phyloP scores from a whole-genome alignment of 2,888 invertebrate genomes.

The Allacma fusca region DNA sequence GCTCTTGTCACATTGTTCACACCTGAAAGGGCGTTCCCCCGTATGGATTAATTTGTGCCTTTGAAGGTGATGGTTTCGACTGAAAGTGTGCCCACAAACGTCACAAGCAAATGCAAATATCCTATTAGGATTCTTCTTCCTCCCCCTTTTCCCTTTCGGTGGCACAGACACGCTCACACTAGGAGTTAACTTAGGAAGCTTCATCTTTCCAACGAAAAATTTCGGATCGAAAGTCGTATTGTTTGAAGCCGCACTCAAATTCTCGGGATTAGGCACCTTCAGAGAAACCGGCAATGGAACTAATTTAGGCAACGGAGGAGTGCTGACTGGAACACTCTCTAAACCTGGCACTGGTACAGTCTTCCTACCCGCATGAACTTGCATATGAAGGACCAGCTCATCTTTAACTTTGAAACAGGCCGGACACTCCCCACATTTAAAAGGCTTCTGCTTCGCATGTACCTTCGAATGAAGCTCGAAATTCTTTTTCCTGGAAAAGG shows the following conservation, averaged over 20 bases:
- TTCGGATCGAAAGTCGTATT: too few relatives aligned
- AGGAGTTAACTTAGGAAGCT: neutral
- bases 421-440: slow-evolving; percentile 8
- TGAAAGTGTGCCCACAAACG: slow-evolving; percentile 6
- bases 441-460: neutral
- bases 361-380: neutral
- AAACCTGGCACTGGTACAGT: too few relatives aligned
- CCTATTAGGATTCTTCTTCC: neutral
- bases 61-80: slow-evolving; percentile 7
- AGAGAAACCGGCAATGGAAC: slow-evolving; percentile 1
- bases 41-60: slow-evolving; percentile 30
- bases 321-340: too few relatives aligned
- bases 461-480: neutral
- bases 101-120: neutral
- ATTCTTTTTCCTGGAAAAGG: slow-evolving; percentile 1
- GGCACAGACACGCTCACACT: neutral
- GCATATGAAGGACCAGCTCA: slow-evolving; percentile 5
- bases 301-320: neutral
- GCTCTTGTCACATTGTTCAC: slow-evolving; percentile 17
- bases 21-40: slow-evolving; percentile 27
- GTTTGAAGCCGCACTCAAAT: neutral
- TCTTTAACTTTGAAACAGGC: slow-evolving; percentile 7
- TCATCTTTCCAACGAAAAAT: too few relatives aligned
- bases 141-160: neutral
- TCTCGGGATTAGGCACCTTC: neutral